Percentiles rank a stretch among this genome's conserved stretches.
phyloP scores from a whole-genome alignment of 2,797 vertebrate species.

The Sarcophilus harrisii region DNA sequence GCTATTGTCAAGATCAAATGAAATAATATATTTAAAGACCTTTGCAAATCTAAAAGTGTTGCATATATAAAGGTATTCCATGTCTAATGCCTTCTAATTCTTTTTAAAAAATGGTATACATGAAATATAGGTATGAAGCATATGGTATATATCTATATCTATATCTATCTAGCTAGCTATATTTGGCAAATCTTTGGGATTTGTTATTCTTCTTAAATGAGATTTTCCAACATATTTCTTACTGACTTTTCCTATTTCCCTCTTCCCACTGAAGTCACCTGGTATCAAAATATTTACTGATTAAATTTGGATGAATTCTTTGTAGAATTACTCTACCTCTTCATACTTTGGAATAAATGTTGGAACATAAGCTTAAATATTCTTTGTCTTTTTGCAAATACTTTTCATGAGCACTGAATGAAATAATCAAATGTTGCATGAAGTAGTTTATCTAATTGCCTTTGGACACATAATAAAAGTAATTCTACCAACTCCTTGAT shows the following conservation, averaged over 20 bases:
- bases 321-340: too few species aligned
- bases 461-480: too few species aligned
- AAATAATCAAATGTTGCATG: too few species aligned
- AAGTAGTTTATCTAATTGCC: too few species aligned
- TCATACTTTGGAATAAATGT: too few species aligned
- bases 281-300: not conserved
- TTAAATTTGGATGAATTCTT: too few species aligned
- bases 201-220: not conserved
- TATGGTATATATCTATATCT: not conserved
- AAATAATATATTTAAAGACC: not conserved
- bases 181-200: not conserved
- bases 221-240: not conserved
- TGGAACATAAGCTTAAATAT: too few species aligned
- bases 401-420: too few species aligned
- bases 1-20: too few species aligned
- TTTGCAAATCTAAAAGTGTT: not conserved
- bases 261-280: not conserved
- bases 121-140: not conserved
- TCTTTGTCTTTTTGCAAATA: too few species aligned
- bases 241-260: not conserved
- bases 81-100: not conserved
- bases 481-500: too few species aligned
- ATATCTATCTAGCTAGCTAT: too few species aligned
- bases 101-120: not conserved
- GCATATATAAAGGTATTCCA: not conserved